These are phyloP conservation scores for Myotis brandtii DNA, from an alignment of 2,113 vertebrate species.

Conservation along the genomic window DNA sequence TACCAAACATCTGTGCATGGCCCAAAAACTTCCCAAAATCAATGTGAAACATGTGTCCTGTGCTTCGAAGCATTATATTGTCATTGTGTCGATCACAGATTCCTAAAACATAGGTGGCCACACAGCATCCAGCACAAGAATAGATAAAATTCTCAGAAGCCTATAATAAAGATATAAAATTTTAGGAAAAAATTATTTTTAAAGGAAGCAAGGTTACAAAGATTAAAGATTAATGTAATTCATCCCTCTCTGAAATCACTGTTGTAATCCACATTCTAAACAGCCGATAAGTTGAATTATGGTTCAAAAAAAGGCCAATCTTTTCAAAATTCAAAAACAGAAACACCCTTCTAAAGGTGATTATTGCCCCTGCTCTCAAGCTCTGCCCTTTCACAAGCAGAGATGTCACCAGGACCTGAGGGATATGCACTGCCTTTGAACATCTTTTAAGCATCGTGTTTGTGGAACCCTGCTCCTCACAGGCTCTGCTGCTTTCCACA, in stretches of 20 bases:
- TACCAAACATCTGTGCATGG: constrained; percentile 99
- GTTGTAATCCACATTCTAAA: constrained; percentile 13
- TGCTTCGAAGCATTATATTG: constrained; percentile 98
- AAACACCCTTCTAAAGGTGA: neutral
- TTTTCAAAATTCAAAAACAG: constrained; percentile 30
- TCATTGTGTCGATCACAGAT: constrained; percentile 99
- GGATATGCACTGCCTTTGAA: neutral
- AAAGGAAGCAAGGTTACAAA: constrained; percentile 34
- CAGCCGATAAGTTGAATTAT: neutral
- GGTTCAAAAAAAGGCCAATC: neutral
- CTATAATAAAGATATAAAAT: constrained; percentile 82
- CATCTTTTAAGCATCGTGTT: neutral
- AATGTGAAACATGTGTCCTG: constrained; percentile 99
- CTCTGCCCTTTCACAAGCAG: constrained; percentile 7
- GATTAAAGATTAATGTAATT: constrained; percentile 38
- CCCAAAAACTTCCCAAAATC: constrained; percentile 99
- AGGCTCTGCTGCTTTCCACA: neutral
- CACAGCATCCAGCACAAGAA: constrained; percentile 98
- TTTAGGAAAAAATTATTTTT: constrained; percentile 44
- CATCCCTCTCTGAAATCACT: constrained; percentile 34
- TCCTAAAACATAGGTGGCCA: constrained; percentile 97
- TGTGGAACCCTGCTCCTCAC: constrained; percentile 10
- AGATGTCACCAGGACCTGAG: neutral
- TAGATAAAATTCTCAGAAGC: constrained; percentile 99
- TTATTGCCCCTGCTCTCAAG: neutral